Base-by-base conservation (phyloP, 1,140 invertebrate genomes). In the Paramacrobiotus metropolitanus region DNA sequence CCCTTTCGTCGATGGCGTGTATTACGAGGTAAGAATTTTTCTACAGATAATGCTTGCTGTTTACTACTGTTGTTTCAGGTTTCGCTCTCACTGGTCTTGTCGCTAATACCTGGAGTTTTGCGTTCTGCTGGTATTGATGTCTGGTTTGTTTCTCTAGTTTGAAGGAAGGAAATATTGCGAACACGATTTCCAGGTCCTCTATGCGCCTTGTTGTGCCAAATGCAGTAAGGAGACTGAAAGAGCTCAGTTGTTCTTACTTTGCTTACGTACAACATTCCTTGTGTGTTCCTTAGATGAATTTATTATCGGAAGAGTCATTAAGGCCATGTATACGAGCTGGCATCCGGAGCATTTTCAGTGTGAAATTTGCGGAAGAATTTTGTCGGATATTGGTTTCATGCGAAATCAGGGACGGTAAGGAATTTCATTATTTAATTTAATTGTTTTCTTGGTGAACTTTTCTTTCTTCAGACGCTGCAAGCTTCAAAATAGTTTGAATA, bases 161-260 rank as follows among this genome's bases (percentile, higher is more conserved):
- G 95, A 98, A 74, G 92, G 90, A 1, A 78, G 94, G 31, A 98
- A 98, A 74, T 99, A 99, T 72, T 99, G 95, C 70, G 93, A 99
- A 77, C 87, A 93, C 75, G 95, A 99, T 73, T 99, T 99, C 70
- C 92, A 98, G 74, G 89, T 96, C 9, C 76, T 97, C 0, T 97
- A 95, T 76, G 91, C 92, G 1, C 95, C 95, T 1, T 98, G 91
- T 69, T 99, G 95, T 76, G 87, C 84, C 67, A 89, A 90, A 77
- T 99, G 95, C 72, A 85, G 86, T 87, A 79, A 78, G 78, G 75
- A 60, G 59, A 64, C 34, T 40, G 9, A 9, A 40, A 40, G 34
- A 9, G 34, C 34, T n/a, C 34, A 9, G n/a, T 9, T 9, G 34
- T 40, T n/a, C 34, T 40, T 40, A 9, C 34, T 9, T 40, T n/a